These are phyloP conservation scores for Callaeas wilsoni DNA, from an alignment of 2,113 vertebrate species.

Conservation along the genomic window DNA sequence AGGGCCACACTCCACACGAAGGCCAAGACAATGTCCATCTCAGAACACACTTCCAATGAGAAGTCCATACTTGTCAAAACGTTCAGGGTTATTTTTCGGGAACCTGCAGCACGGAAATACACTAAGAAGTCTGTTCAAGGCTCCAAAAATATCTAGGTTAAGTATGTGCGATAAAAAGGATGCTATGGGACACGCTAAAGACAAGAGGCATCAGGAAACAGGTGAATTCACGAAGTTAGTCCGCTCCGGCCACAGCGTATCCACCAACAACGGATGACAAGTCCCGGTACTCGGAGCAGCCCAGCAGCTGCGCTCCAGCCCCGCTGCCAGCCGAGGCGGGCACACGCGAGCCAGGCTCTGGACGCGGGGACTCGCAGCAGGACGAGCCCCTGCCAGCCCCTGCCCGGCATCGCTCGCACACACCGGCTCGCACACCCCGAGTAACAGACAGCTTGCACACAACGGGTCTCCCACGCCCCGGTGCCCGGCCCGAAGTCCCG, in stretches of 20 bases:
- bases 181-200: fast-evolving
- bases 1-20: background rate
- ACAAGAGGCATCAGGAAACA: background rate
- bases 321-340: fast-evolving
- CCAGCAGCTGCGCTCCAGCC: background rate
- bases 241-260: fast-evolving
- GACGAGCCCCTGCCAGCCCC: fast-evolving
- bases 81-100: background rate
- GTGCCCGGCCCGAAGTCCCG: fast-evolving
- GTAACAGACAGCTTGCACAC: background rate
- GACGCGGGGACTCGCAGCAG: no score
- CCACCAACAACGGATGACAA: fast-evolving
- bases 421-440: background rate
- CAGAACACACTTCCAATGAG: background rate
- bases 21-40: background rate
- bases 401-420: background rate
- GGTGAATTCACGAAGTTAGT: background rate
- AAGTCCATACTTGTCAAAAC: background rate
- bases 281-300: fast-evolving
- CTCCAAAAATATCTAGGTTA: background rate
- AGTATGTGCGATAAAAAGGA: fast-evolving
- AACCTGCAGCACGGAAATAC: background rate
- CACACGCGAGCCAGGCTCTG: fast-evolving
- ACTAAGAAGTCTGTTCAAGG: background rate
- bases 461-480: fast-evolving